Evolutionary conservation across 2,113 vertebrate genomes (phyloP).

Genomic region (Platichthys stellatus): DNA sequence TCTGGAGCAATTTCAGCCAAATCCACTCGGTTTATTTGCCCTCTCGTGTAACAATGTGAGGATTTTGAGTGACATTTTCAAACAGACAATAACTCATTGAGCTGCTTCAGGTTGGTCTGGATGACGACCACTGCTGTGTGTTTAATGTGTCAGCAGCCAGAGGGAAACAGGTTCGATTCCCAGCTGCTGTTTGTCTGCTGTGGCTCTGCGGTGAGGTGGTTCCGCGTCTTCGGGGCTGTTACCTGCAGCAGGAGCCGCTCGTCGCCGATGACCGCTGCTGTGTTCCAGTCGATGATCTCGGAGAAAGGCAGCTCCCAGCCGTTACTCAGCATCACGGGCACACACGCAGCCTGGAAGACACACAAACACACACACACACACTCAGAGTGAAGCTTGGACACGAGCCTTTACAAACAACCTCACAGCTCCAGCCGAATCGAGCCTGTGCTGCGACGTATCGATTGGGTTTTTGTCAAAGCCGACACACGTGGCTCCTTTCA

Average conservation of each 20-base stretch:
- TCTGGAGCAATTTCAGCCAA: slow-evolving; percentile 43
- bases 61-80: slow-evolving; percentile 35
- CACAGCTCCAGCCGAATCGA: not conserved
- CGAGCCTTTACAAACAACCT: slow-evolving; percentile 23
- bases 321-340: slow-evolving; percentile 85
- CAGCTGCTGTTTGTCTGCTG: too few species aligned
- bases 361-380: slow-evolving; percentile 50
- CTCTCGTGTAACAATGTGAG: slow-evolving; percentile 30
- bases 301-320: slow-evolving; percentile 86
- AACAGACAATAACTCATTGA: slow-evolving; percentile 27
- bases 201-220: slow-evolving; percentile 5
- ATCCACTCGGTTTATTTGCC: slow-evolving; percentile 57
- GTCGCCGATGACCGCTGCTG: slow-evolving; percentile 83
- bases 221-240: slow-evolving; percentile 13
- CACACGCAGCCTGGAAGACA: slow-evolving; percentile 78
- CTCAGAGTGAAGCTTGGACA: not conserved
- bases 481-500: not conserved
- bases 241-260: slow-evolving; percentile 85
- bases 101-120: not conserved
- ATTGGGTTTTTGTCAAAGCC: slow-evolving; percentile 7
- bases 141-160: slow-evolving; percentile 1
- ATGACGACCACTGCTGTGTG: not conserved
- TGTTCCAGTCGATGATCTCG: slow-evolving; percentile 85
- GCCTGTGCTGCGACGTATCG: not conserved
- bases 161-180: not conserved